These are phyloP conservation scores for Lathamus discolor DNA, from an alignment of 2,113 vertebrate genomes.

Conservation along the genomic window DNA sequence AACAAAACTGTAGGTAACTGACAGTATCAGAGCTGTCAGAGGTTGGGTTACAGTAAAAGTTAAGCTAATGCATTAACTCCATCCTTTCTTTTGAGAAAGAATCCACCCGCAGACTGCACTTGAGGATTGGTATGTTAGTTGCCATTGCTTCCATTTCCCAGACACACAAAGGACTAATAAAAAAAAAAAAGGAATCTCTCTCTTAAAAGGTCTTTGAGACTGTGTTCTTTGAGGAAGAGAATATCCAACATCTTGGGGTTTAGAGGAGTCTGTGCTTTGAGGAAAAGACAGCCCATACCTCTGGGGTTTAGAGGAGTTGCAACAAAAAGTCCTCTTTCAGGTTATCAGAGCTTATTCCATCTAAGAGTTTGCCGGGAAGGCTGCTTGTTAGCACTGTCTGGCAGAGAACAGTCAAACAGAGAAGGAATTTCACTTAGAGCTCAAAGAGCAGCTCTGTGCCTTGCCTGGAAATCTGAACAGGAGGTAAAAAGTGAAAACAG, in stretches of 20 bases:
- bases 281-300: not conserved
- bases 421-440: conserved; percentile 2
- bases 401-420: not conserved
- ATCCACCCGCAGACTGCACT: not conserved
- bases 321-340: conserved; percentile 6
- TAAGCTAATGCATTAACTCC: not conserved
- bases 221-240: conserved; percentile 6
- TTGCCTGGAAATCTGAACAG: not conserved
- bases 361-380: not conserved
- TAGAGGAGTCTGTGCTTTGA: not conserved
- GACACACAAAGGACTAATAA: not conserved
- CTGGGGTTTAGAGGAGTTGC: not conserved
- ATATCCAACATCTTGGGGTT: not conserved
- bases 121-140: not conserved
- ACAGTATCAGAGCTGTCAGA: not conserved
- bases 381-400: conserved; percentile 24
- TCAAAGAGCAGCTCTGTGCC: not conserved
- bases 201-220: not conserved
- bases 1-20: not conserved
- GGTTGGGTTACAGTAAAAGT: not conserved
- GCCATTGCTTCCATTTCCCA: not conserved
- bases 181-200: not conserved
- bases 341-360: conserved; percentile 12
- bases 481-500: conserved; percentile 5
- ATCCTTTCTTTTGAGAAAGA: not conserved